Evolutionary conservation across 1,140 invertebrate genomes (phyloP).

Genomic region (Zaprionus africanus): DNA sequence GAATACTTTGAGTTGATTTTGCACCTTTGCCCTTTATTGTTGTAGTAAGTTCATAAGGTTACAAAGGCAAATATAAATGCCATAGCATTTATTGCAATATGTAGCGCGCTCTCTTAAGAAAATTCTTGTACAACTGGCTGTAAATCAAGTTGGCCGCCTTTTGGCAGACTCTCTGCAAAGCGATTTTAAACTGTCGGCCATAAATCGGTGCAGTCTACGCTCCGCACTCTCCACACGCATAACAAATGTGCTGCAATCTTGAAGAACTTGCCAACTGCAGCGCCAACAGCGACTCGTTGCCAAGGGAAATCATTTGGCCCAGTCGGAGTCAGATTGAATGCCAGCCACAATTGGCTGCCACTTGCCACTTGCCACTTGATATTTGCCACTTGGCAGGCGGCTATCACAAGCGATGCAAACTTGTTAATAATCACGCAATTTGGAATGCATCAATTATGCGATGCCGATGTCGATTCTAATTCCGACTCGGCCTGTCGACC

Average conservation of each 20-base stretch:
- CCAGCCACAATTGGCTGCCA: slow-evolving; percentile 2
- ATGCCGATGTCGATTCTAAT: not conserved
- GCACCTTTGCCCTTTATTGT: not conserved
- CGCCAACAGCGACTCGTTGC: not conserved
- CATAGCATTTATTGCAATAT: not conserved
- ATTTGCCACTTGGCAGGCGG: not conserved
- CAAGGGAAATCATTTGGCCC: slow-evolving; percentile 39
- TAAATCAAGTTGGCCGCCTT: slow-evolving; percentile 49
- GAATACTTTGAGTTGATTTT: slow-evolving; percentile 1
- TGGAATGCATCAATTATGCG: slow-evolving; percentile 34
- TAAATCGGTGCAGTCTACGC: slow-evolving; percentile 48
- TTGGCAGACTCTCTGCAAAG: slow-evolving; percentile 10
- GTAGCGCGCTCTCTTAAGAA: not conserved
- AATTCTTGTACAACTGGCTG: slow-evolving; percentile 10
- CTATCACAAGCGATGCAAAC: slow-evolving; percentile 19
- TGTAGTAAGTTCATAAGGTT: not conserved
- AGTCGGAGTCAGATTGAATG: slow-evolving; percentile 7
- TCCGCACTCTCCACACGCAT: slow-evolving; percentile 1
- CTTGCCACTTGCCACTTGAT: not conserved
- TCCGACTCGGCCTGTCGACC: slow-evolving; percentile 22
- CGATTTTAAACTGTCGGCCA: slow-evolving; percentile 22
- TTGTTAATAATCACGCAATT: slow-evolving; percentile 64
- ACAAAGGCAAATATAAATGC: not conserved
- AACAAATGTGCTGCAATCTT: slow-evolving; percentile 14
- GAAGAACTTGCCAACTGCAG: slow-evolving; percentile 12